Base-by-base conservation (phyloP, 2,797 vertebrate genomes). In the Sebastes paucispinis region DNA sequence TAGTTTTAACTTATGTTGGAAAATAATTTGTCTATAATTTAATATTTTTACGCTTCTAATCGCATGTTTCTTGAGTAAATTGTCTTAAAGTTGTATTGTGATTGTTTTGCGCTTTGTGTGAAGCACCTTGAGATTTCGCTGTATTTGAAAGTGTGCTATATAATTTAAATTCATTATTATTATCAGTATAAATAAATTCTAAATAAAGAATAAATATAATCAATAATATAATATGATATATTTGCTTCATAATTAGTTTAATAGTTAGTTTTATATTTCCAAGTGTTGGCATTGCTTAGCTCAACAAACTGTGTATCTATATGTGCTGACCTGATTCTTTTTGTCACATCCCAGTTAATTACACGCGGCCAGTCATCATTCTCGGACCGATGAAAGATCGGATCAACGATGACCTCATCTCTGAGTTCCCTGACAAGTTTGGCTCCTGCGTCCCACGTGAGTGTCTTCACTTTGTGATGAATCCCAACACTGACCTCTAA, bases 311-410 rank as follows among this genome's bases (percentile, higher is more conserved):
- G 14, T 70, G 14, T 34, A 1, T 70, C 1, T 50, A 0, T 24
- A 27, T 16, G 1, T 55, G 6, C 43, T 13, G 22, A 24, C 4
- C 16, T 70, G 1, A 3, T 54, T 79, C 20, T 81, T 18, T 73
- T 73, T 70, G 10, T 79, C 12, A 79, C 24, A 89, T n/a, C 31
- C 31, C 82, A 99, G 98, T 99, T 70, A 97, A 87, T 92, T 99
- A 99, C 83, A 97, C 97, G 16, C 96, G 98, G 63, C 98, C 98
- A 4, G 97, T 99, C 87, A 99, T 99, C 68, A 90, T 99, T 75
- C 96, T 99, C 73, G 98, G 98, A 90, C 98, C 98, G 59, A 98
- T 99, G 98, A 99, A 99, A 87, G 98, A 99, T 88, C 95, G 98
- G 73, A 94, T 99, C 94, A 99, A 99, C 20, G 98, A 99, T 90